Conservation (phyloP, 2,797 vertebrate species). For the Onychomys leucogaster region DNA sequence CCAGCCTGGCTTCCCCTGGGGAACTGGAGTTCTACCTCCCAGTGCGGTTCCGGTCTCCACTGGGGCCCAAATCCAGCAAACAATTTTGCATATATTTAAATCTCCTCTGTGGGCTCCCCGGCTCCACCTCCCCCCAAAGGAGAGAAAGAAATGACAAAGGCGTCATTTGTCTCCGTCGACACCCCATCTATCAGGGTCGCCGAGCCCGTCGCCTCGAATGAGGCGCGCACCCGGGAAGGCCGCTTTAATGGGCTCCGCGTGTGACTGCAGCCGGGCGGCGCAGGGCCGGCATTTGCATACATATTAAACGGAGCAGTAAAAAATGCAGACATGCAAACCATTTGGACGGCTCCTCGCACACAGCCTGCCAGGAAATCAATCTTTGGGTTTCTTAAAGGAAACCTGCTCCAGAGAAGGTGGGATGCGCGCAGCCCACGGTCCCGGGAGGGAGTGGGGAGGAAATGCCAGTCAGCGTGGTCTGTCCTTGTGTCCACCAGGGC, state of each 20-base stretch:
- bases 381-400: slow-evolving; percentile 88
- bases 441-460: background rate
- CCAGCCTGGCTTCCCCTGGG: slow-evolving; percentile 73
- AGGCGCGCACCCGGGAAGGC: slow-evolving; percentile 86
- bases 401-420: slow-evolving; percentile 79
- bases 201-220: slow-evolving; percentile 88
- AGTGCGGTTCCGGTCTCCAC: slow-evolving; percentile 52
- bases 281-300: slow-evolving; percentile 97
- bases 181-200: slow-evolving; percentile 90
- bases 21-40: slow-evolving; percentile 39
- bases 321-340: slow-evolving; percentile 93
- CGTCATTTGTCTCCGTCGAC: slow-evolving; percentile 87
- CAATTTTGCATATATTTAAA: slow-evolving; percentile 89
- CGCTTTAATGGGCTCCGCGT: slow-evolving; percentile 90
- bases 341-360: slow-evolving; percentile 90
- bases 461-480: background rate
- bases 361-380: slow-evolving; percentile 90
- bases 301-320: slow-evolving; percentile 97
- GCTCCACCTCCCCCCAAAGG: slow-evolving; percentile 62
- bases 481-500: background rate
- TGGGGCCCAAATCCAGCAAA: slow-evolving; percentile 73
- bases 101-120: slow-evolving; percentile 79
- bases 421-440: slow-evolving; percentile 62
- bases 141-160: slow-evolving; percentile 86
- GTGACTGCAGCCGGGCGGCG: slow-evolving; percentile 93